Percentiles rank a stretch among this genome's conserved stretches.
Conservation (phyloP, 1,140 invertebrate genomes). For the Vanessa tameamea region DNA sequence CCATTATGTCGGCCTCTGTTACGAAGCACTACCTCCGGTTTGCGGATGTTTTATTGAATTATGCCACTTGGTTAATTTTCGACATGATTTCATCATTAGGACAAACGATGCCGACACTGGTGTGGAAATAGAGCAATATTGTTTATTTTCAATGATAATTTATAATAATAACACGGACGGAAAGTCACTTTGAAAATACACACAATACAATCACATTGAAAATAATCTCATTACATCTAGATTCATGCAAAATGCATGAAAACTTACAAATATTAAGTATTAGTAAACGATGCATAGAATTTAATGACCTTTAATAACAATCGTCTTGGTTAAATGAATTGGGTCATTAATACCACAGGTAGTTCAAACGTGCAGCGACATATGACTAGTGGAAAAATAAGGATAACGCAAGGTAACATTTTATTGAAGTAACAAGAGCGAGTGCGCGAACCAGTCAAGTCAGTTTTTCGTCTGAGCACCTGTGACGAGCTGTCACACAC, state of each 20-base stretch:
- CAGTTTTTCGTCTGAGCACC: slow-evolving; percentile 38
- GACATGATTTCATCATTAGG: slow-evolving; percentile 33
- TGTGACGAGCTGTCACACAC: slow-evolving; percentile 23
- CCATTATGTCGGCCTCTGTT: slow-evolving; percentile 17
- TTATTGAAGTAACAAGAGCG: slow-evolving; percentile 17
- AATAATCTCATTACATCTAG: no score
- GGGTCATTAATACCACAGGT: slow-evolving; percentile 7
- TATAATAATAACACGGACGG: neutral
- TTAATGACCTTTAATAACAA: neutral
- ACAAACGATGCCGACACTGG: slow-evolving; percentile 4
- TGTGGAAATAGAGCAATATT: slow-evolving; percentile 10
- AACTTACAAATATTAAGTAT: no score
- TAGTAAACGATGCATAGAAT: neutral
- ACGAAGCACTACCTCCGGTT: slow-evolving; percentile 21
- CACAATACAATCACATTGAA: no score
- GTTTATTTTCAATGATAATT: neutral
- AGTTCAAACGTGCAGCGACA: neutral
- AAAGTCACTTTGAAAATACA: no score
- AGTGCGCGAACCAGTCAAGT: slow-evolving; percentile 34
- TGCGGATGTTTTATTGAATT: slow-evolving; percentile 38
- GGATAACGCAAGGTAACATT: slow-evolving; percentile 8
- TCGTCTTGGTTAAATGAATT: neutral
- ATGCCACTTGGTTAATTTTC: slow-evolving; percentile 36
- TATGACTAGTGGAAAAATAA: slow-evolving; percentile 11
- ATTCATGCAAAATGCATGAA: no score